Conservation (phyloP, 2,113 vertebrate species). For the Passer domesticus region DNA sequence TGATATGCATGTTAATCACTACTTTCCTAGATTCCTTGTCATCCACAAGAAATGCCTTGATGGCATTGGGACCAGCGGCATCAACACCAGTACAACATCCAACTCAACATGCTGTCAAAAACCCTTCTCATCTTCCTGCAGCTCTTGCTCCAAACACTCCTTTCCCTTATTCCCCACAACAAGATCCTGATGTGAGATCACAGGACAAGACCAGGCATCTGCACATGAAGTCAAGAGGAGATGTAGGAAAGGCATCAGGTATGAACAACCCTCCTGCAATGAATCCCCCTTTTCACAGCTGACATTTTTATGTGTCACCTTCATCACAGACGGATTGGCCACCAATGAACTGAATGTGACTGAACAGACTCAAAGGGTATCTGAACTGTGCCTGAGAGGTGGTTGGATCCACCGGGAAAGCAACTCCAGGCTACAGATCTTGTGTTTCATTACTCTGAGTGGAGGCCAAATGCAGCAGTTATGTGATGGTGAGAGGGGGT, state of each 20-base stretch:
- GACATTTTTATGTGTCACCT: not conserved
- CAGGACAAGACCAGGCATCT: slow-evolving; percentile 51
- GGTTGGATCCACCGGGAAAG: not conserved
- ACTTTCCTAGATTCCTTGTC: slow-evolving; percentile 72
- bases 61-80: slow-evolving; percentile 64
- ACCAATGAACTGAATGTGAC: not conserved
- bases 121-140: slow-evolving; percentile 65
- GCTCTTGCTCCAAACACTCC: slow-evolving; percentile 58
- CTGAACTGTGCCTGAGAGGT: not conserved
- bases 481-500: not conserved
- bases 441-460: not conserved
- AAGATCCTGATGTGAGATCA: slow-evolving; percentile 60
- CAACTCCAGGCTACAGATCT: not conserved
- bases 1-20: slow-evolving; percentile 68
- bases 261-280: slow-evolving; percentile 3
- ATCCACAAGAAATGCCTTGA: slow-evolving; percentile 68
- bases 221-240: slow-evolving; percentile 55
- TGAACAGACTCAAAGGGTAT: not conserved
- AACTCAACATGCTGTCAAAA: slow-evolving; percentile 65
- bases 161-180: slow-evolving; percentile 14
- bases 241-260: slow-evolving; percentile 65
- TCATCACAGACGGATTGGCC: not conserved
- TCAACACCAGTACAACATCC: slow-evolving; percentile 58
- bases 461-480: not conserved
- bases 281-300: not conserved